Evolutionary conservation across 2,797 vertebrate species (phyloP).

Genomic region (Tinamus major): DNA sequence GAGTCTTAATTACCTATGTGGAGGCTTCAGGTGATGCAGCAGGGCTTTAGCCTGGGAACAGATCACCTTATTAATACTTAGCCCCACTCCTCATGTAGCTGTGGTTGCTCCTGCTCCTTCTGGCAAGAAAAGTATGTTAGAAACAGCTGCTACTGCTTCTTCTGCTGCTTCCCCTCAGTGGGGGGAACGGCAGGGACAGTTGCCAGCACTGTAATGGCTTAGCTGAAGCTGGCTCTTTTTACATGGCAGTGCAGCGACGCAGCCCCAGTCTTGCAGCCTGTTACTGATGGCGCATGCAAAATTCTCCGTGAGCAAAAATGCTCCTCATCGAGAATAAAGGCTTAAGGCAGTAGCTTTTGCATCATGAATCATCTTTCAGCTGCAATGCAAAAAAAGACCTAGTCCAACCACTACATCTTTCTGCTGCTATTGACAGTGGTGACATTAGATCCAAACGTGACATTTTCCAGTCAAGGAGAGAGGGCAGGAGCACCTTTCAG

Average conservation of each 20-base stretch:
- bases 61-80: not conserved
- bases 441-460: not conserved
- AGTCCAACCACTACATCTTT: not conserved
- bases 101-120: conserved; percentile 38
- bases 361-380: not conserved
- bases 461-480: not conserved
- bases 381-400: not conserved
- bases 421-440: not conserved
- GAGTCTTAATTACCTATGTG: not conserved
- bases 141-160: conserved; percentile 58
- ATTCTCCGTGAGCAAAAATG: not conserved
- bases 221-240: conserved; percentile 56
- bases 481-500: not conserved
- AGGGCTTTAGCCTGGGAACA: not conserved
- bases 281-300: accelerated
- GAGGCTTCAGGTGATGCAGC: not conserved
- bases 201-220: conserved; percentile 37
- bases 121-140: conserved; percentile 50
- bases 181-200: conserved; percentile 17
- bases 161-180: conserved; percentile 35
- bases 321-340: not conserved
- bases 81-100: not conserved
- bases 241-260: not conserved
- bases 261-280: conserved; percentile 16
- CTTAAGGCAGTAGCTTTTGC: accelerated